A percentile compares a stretch with the other conserved stretches of the same genome.
These are phyloP conservation scores for Melanerpes aurifrons DNA, from an alignment of 2,113 vertebrate genomes.

Conservation along the genomic window DNA sequence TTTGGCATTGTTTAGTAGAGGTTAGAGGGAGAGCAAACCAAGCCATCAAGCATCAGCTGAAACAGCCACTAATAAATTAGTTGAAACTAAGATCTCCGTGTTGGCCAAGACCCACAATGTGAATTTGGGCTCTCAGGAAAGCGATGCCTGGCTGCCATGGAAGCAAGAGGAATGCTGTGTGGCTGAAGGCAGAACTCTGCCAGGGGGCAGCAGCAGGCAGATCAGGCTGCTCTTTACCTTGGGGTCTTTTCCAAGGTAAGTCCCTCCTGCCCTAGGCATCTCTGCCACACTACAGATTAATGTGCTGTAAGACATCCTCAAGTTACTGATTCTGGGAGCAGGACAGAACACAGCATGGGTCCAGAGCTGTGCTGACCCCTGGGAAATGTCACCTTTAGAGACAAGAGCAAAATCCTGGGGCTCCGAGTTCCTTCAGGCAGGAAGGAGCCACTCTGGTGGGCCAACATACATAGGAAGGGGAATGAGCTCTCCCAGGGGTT, in stretches of 20 bases:
- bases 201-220: not conserved
- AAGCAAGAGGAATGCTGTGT: not conserved
- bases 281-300: not conserved
- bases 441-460: not conserved
- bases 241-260: not conserved
- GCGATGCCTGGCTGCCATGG: not conserved
- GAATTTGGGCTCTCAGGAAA: not conserved
- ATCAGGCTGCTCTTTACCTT: not conserved
- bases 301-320: not conserved
- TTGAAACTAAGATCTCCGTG: not conserved
- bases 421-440: not conserved
- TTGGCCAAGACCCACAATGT: not conserved
- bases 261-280: not conserved
- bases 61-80: not conserved
- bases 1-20: constrained; percentile 56
- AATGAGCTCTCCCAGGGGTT: not conserved
- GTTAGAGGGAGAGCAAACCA: constrained; percentile 49
- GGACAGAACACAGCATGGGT: not conserved
- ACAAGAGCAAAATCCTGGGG: not conserved
- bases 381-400: not conserved
- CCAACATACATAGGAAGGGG: not conserved
- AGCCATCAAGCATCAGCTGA: not conserved
- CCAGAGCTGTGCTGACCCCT: not conserved
- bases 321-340: not conserved
- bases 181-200: not conserved